These are phyloP conservation scores for Oceanodroma tethys DNA, from an alignment of 2,113 vertebrate species.

Conservation along the genomic window DNA sequence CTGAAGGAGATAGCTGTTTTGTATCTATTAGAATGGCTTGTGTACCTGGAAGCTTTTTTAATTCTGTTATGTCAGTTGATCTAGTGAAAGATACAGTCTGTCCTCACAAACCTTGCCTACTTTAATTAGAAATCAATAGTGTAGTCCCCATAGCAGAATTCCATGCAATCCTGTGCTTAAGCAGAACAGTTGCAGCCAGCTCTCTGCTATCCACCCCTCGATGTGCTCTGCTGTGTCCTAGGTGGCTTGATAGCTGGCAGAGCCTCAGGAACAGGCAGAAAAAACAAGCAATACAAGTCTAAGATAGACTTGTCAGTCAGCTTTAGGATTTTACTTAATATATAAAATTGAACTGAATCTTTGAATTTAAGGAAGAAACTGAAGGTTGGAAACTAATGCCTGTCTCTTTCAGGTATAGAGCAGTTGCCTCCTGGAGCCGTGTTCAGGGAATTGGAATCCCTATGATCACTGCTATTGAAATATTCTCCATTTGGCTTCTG, in stretches of 20 bases:
- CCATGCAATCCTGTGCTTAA: background rate
- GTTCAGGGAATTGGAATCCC: constrained; percentile 96
- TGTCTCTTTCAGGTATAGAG: constrained; percentile 84
- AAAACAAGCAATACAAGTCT: background rate
- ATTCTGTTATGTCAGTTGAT: background rate
- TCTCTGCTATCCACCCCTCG: background rate
- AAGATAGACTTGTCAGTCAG: background rate
- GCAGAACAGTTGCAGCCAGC: background rate
- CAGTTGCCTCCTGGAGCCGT: constrained; percentile 96
- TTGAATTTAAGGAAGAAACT: background rate
- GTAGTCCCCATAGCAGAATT: background rate
- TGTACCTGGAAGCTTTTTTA: background rate
- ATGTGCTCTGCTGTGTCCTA: background rate
- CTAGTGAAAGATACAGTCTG: background rate
- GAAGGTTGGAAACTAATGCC: background rate
- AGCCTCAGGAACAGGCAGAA: background rate
- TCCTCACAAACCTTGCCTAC: background rate
- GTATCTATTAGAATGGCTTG: background rate
- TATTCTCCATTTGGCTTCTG: constrained; percentile 89
- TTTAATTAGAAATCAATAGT: background rate
- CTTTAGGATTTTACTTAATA: background rate
- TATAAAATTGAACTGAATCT: background rate
- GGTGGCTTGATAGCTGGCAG: background rate
- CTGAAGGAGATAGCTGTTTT: background rate
- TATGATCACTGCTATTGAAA: constrained; percentile 89